Evolutionary conservation across 2,888 invertebrate genomes (phyloP).

Genomic region (Cosmia pyralina): DNA sequence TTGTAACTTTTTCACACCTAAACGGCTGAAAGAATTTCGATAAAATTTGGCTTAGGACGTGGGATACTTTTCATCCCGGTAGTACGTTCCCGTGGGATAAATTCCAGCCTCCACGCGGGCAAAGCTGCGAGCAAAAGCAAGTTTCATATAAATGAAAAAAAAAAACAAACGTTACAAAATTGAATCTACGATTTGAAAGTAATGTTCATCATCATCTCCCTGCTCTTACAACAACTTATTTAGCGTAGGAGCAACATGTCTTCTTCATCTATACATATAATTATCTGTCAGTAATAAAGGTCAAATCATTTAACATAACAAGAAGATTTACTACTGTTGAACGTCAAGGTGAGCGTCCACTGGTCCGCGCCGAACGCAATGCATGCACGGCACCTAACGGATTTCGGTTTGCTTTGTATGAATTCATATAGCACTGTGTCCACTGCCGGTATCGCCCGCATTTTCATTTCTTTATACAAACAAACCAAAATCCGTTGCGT

Average conservation of each 20-base stretch:
- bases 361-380: too few relatives aligned
- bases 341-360: too few relatives aligned
- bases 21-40: not conserved
- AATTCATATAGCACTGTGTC: too few relatives aligned
- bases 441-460: too few relatives aligned
- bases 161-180: not conserved
- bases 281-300: not conserved
- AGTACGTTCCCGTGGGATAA: not conserved
- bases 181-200: not conserved
- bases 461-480: too few relatives aligned
- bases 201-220: not conserved
- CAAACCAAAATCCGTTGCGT: too few relatives aligned
- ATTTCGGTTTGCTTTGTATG: too few relatives aligned
- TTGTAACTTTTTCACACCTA: not conserved
- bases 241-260: not conserved
- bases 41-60: not conserved
- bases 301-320: not conserved
- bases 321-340: not conserved
- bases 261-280: not conserved
- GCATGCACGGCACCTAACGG: too few relatives aligned
- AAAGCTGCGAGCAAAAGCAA: not conserved
- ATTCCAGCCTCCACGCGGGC: not conserved
- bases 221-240: not conserved
- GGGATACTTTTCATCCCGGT: not conserved
- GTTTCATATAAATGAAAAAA: not conserved